Evolutionary conservation across 2,888 invertebrate genomes (phyloP).

Genomic region (Cheilosia soror): DNA sequence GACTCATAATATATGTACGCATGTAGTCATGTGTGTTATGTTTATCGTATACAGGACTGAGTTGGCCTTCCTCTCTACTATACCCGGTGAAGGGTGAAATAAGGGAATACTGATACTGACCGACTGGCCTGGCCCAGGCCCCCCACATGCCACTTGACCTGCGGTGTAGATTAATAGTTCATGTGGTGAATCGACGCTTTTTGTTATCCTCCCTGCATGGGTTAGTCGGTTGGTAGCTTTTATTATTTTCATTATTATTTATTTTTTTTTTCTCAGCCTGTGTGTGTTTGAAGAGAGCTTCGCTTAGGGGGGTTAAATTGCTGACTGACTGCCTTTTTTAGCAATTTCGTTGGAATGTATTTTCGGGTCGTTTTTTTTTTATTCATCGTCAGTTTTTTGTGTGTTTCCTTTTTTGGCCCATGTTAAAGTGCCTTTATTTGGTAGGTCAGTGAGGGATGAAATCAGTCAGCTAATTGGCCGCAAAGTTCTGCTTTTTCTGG

Average conservation of each 20-base stretch:
- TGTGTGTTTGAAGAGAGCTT: constrained; percentile 25
- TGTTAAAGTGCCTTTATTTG: constrained; percentile 74
- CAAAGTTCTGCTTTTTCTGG: constrained; percentile 62
- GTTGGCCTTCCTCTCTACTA: constrained; percentile 9
- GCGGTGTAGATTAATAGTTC: constrained; percentile 75
- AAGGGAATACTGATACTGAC: neutral
- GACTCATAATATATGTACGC: constrained; percentile 41
- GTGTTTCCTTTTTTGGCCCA: constrained; percentile 26
- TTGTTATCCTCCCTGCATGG: constrained; percentile 37
- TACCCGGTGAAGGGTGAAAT: constrained; percentile 14
- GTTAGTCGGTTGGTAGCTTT: constrained; percentile 53
- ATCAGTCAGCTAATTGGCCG: constrained; percentile 75
- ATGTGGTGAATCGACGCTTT: constrained; percentile 67
- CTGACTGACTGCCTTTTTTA: constrained; percentile 74
- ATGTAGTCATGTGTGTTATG: constrained; percentile 69
- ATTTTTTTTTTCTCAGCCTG: constrained; percentile 11
- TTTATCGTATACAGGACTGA: constrained; percentile 57
- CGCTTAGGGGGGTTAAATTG: constrained; percentile 67
- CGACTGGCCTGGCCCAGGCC: neutral
- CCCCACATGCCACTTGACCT: constrained; percentile 56
- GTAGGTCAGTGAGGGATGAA: constrained; percentile 73
- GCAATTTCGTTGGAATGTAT: constrained; percentile 63
- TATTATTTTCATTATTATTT: constrained; percentile 70
- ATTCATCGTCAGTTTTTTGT: constrained; percentile 8
- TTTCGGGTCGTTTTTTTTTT: constrained; percentile 1